A percentile compares a stretch with the other conserved stretches of the same genome.
phyloP scores from a whole-genome alignment of 2,113 vertebrate genomes.

The Neogale vison region DNA sequence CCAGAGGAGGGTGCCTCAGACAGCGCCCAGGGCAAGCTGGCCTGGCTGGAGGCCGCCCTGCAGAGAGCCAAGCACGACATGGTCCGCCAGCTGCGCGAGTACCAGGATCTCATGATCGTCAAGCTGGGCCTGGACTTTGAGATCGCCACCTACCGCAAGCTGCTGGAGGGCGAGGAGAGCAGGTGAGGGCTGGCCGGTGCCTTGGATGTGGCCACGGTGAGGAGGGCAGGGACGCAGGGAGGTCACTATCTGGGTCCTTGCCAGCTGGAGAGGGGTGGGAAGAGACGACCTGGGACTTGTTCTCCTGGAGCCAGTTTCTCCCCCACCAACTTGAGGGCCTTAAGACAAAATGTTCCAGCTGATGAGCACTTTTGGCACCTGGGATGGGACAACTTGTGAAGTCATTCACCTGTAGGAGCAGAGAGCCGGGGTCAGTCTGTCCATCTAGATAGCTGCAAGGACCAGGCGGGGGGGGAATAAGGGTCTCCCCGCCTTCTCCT shows the following conservation, averaged over 20 bases:
- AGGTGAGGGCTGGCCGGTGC: constrained; percentile 76
- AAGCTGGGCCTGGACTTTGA: constrained; percentile 91
- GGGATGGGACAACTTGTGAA: neutral
- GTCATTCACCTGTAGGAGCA: neutral
- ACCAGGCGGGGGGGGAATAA: neutral
- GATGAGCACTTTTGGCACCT: neutral
- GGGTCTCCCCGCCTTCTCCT: neutral
- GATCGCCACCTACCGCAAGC: constrained; percentile 89
- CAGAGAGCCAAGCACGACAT: constrained; percentile 88
- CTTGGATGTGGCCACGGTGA: neutral
- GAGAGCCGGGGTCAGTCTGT: neutral
- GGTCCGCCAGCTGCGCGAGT: constrained; percentile 87
- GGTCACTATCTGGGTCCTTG: neutral
- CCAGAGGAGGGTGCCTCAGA: constrained; percentile 84
- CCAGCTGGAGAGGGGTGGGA: neutral
- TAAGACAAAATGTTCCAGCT: neutral
- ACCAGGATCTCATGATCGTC: constrained; percentile 90
- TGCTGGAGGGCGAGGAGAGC: constrained; percentile 88
- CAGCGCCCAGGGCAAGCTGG: constrained; percentile 85
- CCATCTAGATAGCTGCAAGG: neutral
- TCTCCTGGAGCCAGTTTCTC: neutral
- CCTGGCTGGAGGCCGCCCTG: constrained; percentile 87
- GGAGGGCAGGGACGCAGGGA: neutral
- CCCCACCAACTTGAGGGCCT: neutral
- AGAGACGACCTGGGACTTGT: neutral